Percentiles rank a stretch among this genome's conserved stretches.
Conservation (phyloP, 2,797 vertebrate genomes). For the Onychomys leucogaster region DNA sequence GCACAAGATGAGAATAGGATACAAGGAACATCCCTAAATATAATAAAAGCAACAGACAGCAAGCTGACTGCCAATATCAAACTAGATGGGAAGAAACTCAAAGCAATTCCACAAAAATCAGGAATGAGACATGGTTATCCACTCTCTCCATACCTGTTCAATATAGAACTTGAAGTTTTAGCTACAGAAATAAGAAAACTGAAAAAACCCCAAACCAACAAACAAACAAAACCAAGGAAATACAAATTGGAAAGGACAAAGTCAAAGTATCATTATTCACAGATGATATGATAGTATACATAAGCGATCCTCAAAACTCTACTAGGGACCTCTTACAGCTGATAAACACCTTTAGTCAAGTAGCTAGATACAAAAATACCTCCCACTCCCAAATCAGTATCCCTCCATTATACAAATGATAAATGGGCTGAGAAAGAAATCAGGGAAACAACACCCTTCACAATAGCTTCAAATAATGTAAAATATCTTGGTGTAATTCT, state of each 20-base stretch:
- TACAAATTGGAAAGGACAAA: not conserved
- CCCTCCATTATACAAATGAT: not conserved
- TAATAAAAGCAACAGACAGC: not conserved
- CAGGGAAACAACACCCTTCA: not conserved
- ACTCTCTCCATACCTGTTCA: not conserved
- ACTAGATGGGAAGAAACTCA: not conserved
- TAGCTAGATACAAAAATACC: not conserved
- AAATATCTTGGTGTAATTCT: not conserved
- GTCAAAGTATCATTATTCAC: not conserved
- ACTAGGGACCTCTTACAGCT: not conserved
- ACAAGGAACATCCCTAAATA: not conserved
- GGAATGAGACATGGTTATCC: not conserved
- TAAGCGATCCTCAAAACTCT: not conserved
- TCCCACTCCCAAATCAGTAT: not conserved
- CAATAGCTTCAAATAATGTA: not conserved
- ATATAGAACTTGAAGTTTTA: not conserved
- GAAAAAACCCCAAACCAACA: not conserved
- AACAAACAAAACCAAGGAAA: not conserved
- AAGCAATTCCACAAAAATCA: not conserved
- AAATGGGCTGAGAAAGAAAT: not conserved
- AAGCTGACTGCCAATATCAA: not conserved
- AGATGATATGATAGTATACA: not conserved
- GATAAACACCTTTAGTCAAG: not conserved
- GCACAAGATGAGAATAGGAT: not conserved
- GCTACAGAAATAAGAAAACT: not conserved